Conservation (phyloP, 2,888 invertebrate genomes). For the Apodemia zela region DNA sequence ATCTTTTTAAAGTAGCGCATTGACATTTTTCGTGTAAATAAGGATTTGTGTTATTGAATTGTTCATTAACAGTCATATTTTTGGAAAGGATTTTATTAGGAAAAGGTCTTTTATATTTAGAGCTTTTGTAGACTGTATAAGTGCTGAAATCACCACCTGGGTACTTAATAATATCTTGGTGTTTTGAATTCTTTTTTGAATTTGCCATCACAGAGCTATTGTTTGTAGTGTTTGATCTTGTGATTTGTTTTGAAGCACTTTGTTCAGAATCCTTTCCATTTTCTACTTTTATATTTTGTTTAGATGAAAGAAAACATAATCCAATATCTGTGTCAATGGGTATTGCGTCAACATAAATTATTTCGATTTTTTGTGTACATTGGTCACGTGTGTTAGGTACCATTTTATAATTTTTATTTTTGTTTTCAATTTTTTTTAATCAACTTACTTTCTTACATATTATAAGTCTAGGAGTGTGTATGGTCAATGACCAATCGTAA, state of each 20-base stretch:
- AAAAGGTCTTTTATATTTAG: not conserved
- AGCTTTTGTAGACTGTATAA: not conserved
- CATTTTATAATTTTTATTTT: not conserved
- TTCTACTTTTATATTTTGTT: not conserved
- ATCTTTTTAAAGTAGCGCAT: no score
- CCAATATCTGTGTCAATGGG: not conserved
- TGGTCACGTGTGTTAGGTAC: not conserved
- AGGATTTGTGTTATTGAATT: no score
- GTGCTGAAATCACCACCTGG: not conserved
- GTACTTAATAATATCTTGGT: not conserved
- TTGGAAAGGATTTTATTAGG: no score
- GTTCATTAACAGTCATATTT: no score
- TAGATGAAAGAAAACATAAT: not conserved
- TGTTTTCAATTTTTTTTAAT: not conserved
- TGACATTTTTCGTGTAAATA: no score
- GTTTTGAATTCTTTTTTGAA: not conserved
- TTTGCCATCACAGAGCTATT: not conserved
- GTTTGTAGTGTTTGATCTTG: not conserved
- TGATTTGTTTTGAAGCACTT: not conserved
- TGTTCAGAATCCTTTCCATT: not conserved
- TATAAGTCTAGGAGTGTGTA: not conserved
- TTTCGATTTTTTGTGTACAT: slow-evolving; percentile 5
- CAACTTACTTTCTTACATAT: not conserved
- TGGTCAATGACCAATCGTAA: not conserved
- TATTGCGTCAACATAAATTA: not conserved